Evolutionary conservation across 2,113 vertebrate species (phyloP).

Genomic region (Carlito syrichta): DNA sequence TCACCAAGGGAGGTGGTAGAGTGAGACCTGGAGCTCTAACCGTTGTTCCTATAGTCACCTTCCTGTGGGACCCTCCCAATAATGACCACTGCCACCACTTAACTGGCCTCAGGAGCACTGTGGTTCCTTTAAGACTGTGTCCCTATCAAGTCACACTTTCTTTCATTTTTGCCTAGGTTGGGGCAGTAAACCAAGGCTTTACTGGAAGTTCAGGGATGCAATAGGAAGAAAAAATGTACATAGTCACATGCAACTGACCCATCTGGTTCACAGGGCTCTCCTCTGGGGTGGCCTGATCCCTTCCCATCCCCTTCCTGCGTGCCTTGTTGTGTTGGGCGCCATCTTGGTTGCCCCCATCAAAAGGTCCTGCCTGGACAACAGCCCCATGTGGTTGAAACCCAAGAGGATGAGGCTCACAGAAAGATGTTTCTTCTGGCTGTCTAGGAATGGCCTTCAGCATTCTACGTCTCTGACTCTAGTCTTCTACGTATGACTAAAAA

Average conservation of each 20-base stretch:
- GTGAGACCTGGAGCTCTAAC: too few relatives aligned
- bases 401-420: too few relatives aligned
- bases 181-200: background rate
- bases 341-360: background rate
- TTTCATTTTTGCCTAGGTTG: background rate
- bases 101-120: background rate
- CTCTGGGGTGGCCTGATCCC: fast-evolving
- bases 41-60: background rate
- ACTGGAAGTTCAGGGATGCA: background rate
- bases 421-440: background rate
- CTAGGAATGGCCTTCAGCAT: background rate
- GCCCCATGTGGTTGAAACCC: background rate
- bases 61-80: background rate
- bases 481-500: background rate
- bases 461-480: background rate
- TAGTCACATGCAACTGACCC: background rate
- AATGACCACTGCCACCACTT: background rate
- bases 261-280: background rate
- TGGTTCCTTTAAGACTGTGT: background rate
- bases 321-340: background rate
- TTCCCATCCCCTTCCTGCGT: background rate
- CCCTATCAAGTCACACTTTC: background rate
- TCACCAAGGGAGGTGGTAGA: too few relatives aligned
- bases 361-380: background rate
- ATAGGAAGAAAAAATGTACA: background rate